Conservation (phyloP, 2,113 vertebrate species). For the Syngnathoides biaculeatus region DNA sequence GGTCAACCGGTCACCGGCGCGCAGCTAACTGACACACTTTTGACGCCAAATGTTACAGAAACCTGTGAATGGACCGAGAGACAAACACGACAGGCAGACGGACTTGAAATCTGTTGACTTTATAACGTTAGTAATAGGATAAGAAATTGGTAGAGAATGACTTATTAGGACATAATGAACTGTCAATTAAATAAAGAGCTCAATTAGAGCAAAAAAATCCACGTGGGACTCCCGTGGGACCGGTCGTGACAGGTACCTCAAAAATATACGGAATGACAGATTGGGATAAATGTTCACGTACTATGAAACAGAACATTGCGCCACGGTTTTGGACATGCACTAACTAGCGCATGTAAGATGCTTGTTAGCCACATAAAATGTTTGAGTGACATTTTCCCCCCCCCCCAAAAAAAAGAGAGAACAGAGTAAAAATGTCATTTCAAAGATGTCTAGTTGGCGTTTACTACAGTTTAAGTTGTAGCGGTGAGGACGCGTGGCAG, state of each 20-base stretch:
- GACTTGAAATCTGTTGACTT: neutral
- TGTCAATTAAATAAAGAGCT: slow-evolving; percentile 71
- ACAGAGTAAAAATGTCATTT: slow-evolving; percentile 22
- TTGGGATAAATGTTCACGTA: slow-evolving; percentile 71
- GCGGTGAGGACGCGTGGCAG: slow-evolving; percentile 25
- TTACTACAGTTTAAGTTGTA: slow-evolving; percentile 12
- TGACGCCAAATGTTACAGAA: neutral
- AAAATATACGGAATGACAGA: slow-evolving; percentile 67
- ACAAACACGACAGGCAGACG: neutral
- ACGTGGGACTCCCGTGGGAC: slow-evolving; percentile 63
- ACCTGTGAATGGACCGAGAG: neutral
- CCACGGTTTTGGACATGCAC: slow-evolving; percentile 45
- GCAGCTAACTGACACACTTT: neutral
- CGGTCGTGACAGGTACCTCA: slow-evolving; percentile 66
- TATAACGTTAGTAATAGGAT: slow-evolving; percentile 1
- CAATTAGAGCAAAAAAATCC: slow-evolving; percentile 64
- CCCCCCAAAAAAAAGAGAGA: slow-evolving; percentile 13
- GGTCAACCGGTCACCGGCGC: neutral
- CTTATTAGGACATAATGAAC: slow-evolving; percentile 61
- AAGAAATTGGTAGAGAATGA: slow-evolving; percentile 14
- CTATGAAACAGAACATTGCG: slow-evolving; percentile 63
- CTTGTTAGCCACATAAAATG: slow-evolving; percentile 38
- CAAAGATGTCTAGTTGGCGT: slow-evolving; percentile 28
- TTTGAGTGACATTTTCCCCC: slow-evolving; percentile 46
- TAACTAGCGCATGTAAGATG: slow-evolving; percentile 54